Evolutionary conservation across 2,113 vertebrate genomes (phyloP), one percentile per base, ranked within the genome.

Genomic region (Ibidorhyncha struthersii): DNA sequence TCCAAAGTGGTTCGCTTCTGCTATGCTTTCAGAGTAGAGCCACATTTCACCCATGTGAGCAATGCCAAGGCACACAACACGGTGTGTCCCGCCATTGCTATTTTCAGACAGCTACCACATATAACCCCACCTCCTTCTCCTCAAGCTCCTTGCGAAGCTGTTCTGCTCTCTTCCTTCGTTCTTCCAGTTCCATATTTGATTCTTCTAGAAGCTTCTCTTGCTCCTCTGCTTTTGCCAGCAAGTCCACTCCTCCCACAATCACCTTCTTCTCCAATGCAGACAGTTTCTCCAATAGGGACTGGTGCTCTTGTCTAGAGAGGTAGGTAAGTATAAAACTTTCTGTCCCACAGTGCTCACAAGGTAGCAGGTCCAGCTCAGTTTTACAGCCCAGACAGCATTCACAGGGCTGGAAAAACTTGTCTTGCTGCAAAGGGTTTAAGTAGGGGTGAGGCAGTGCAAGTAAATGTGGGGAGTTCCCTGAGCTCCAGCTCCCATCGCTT

Each of bases 161-260:
- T 79, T 99, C 99, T 1, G 99, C 99, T 96, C 99, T 98, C 87
- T 97, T 99, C 86, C 99, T 99, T 59, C 99, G 98, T 88, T 99
- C 99, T 92, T 99, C 99, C 67, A 99, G 98, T 70, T 99, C 99
- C 96, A 98, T 99, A 94, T 99, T 99, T n/a, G 99, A 99, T 97
- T 99, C 99, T 84, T 99, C 99, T 45, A 99, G 97, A 89, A 99
- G 99, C 95, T 98, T 99, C 96, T 99, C 99, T 90, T 99, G 99
- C 96, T 99, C 99, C 96, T 99, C 99, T 49, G 99, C 99, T 97
- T 99, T 99, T 52, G 99, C 99, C 97, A 99, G 93, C 87, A 99
- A 98, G 96, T 99, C 99, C 85, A 99, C 99, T 53, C 99, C 99
- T 59, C 99, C 99, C 43, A 99, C 99, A 36, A 99, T 99, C 80